phyloP scores from a whole-genome alignment of 2,888 invertebrate genomes.

The Tupiocoris notatus region DNA sequence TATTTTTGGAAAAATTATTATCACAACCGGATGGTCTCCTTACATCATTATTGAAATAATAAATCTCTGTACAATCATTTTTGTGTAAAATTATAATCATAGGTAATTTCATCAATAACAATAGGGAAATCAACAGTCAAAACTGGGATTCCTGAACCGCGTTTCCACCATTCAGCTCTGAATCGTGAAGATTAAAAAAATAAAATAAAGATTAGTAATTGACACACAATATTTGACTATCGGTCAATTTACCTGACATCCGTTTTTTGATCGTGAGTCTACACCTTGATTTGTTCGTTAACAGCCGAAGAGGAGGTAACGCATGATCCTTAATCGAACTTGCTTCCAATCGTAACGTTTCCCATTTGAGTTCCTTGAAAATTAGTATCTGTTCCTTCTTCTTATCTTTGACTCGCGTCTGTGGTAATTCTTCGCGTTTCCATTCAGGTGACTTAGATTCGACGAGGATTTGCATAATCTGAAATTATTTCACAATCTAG shows the following conservation, averaged over 20 bases:
- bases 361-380: slow-evolving; percentile 97
- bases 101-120: no score
- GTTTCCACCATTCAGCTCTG: no score
- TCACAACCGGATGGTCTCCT: no score
- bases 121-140: no score
- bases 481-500: slow-evolving; percentile 49
- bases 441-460: slow-evolving; percentile 93
- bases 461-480: slow-evolving; percentile 90
- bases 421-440: slow-evolving; percentile 79
- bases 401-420: slow-evolving; percentile 88
- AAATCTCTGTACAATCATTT: no score
- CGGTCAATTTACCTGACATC: slow-evolving; percentile 64
- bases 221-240: no score
- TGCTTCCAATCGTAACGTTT: slow-evolving; percentile 93
- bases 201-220: no score
- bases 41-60: no score
- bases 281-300: slow-evolving; percentile 88
- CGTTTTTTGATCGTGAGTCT: slow-evolving; percentile 94
- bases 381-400: slow-evolving; percentile 86
- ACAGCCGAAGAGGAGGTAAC: slow-evolving; percentile 82
- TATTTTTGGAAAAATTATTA: no score
- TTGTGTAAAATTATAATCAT: no score
- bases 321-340: slow-evolving; percentile 73
- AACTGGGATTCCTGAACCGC: no score
- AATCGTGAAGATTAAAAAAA: no score